These are phyloP conservation scores for Gisinianus flammeolus DNA, from an alignment of 2,888 invertebrate species.

Conservation along the genomic window DNA sequence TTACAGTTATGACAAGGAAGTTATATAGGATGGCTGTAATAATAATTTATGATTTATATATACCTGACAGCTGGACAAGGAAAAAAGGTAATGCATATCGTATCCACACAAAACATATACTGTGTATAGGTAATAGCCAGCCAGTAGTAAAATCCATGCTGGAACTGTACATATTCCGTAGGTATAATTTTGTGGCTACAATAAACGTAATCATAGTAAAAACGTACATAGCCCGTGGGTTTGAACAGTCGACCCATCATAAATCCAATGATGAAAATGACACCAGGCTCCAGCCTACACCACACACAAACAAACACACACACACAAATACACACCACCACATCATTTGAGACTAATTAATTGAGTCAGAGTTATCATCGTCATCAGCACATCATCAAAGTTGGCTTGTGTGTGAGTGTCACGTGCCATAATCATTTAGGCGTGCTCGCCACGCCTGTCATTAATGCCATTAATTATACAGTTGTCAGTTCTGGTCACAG, in stretches of 20 bases:
- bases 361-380: slow-evolving; percentile 31
- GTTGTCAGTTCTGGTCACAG: slow-evolving; percentile 37
- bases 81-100: background rate
- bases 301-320: slow-evolving; percentile 10
- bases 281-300: slow-evolving; percentile 30
- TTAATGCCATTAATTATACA: slow-evolving; percentile 43
- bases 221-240: slow-evolving; percentile 21
- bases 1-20: too few relatives aligned
- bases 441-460: slow-evolving; percentile 33
- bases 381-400: slow-evolving; percentile 12
- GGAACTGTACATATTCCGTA: background rate
- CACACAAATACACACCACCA: background rate
- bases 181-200: background rate
- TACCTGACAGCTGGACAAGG: slow-evolving; percentile 10
- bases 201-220: slow-evolving; percentile 15
- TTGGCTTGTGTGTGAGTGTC: slow-evolving; percentile 19
- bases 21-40: background rate
- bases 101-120: background rate
- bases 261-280: slow-evolving; percentile 37
- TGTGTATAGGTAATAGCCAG: background rate
- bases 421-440: slow-evolving; percentile 35
- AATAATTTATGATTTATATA: slow-evolving; percentile 32
- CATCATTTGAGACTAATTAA: slow-evolving; percentile 31
- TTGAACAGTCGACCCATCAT: slow-evolving; percentile 30
- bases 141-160: too few relatives aligned